phyloP scores from a whole-genome alignment of 1,140 invertebrate species.

The Sarcophaga peregrina region DNA sequence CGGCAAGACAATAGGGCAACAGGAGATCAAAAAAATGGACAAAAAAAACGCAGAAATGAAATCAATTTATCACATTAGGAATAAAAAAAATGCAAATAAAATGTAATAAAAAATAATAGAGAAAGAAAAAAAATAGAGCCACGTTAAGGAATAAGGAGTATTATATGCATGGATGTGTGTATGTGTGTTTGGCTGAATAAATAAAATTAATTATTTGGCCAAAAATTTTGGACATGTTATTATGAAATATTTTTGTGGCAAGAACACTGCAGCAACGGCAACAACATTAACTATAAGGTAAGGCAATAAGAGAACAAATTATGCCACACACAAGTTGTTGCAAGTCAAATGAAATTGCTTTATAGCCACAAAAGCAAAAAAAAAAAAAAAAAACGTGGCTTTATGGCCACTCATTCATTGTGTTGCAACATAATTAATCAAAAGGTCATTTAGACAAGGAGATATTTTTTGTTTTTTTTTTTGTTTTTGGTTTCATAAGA shows the following conservation, averaged over 20 bases:
- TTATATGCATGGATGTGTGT: no score
- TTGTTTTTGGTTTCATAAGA: background rate
- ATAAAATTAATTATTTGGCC: constrained; percentile 23
- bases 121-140: background rate
- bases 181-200: background rate
- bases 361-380: background rate
- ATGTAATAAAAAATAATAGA: no score
- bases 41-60: background rate
- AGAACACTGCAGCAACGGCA: background rate
- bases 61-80: constrained; percentile 2
- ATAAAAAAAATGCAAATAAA: background rate
- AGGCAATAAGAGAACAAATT: background rate
- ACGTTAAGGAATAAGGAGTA: no score
- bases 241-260: background rate
- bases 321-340: constrained; percentile 9
- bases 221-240: constrained; percentile 6
- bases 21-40: no score
- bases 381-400: background rate
- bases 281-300: background rate
- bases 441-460: constrained; percentile 17
- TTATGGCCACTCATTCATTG: background rate
- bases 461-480: background rate
- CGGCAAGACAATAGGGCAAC: background rate
- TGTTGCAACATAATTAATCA: constrained; percentile 26
- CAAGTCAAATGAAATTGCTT: background rate